phyloP scores from a whole-genome alignment of 1,140 invertebrate species.

The Orchestia grillus region DNA sequence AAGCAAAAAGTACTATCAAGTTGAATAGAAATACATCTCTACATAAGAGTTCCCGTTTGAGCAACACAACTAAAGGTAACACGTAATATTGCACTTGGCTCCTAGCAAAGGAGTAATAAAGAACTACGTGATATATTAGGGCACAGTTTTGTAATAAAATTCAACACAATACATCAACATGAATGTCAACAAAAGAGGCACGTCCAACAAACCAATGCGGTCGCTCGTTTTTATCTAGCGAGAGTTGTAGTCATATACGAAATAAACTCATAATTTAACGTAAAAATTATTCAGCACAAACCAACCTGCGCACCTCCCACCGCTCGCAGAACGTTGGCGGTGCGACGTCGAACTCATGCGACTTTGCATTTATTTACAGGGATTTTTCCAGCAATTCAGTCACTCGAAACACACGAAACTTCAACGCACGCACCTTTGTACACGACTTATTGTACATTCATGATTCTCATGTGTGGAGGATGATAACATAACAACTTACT shows the following conservation, averaged over 20 bases:
- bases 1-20: slow-evolving; percentile 9
- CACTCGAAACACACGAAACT: background rate
- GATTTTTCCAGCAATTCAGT: background rate
- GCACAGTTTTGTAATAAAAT: background rate
- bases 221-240: background rate
- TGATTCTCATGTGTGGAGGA: background rate
- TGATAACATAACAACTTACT: background rate
- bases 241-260: background rate
- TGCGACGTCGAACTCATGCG: background rate
- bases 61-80: background rate
- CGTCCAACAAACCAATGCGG: background rate
- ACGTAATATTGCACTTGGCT: background rate
- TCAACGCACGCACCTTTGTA: background rate
- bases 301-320: background rate
- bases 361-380: background rate
- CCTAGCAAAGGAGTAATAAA: background rate
- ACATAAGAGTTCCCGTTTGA: background rate
- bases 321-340: background rate
- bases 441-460: background rate
- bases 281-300: background rate
- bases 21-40: background rate
- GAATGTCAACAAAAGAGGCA: background rate
- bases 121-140: background rate
- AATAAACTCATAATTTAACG: background rate
- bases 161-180: slow-evolving; percentile 1